Evolutionary conservation across 2,113 vertebrate species (phyloP).

Genomic region (Gobiocypris rarus): DNA sequence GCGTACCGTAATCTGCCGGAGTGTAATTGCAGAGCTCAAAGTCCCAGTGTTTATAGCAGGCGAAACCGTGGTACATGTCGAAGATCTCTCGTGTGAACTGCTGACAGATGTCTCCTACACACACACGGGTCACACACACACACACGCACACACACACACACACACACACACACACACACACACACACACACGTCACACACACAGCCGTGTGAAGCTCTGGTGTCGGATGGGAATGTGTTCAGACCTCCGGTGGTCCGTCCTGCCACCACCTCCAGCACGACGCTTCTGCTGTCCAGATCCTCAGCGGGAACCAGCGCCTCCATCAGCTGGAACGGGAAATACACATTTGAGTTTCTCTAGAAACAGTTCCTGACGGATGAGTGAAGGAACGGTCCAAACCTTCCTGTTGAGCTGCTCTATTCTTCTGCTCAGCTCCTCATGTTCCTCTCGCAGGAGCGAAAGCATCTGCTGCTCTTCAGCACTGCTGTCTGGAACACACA

Average conservation of each 20-base stretch:
- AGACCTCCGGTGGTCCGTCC: slow-evolving; percentile 96
- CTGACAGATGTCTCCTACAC: slow-evolving; percentile 93
- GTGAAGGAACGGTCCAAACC: not conserved
- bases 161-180: not conserved
- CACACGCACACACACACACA: not conserved
- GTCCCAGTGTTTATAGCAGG: slow-evolving; percentile 84
- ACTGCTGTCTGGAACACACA: slow-evolving; percentile 56
- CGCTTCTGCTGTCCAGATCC: slow-evolving; percentile 79
- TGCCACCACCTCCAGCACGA: slow-evolving; percentile 88
- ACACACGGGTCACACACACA: not conserved
- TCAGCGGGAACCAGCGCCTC: slow-evolving; percentile 81
- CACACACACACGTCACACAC: not conserved
- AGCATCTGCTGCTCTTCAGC: slow-evolving; percentile 83
- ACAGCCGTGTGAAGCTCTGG: not conserved
- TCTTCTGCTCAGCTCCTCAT: slow-evolving; percentile 72
- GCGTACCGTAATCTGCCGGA: slow-evolving; percentile 84
- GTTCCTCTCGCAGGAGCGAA: slow-evolving; percentile 85
- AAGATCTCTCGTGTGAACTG: slow-evolving; percentile 94
- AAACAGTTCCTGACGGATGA: not conserved
- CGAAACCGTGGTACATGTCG: slow-evolving; percentile 91
- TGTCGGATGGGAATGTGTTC: slow-evolving; percentile 18
- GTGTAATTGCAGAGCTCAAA: slow-evolving; percentile 88
- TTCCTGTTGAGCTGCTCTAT: slow-evolving; percentile 78
- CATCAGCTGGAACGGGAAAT: slow-evolving; percentile 76
- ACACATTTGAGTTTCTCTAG: not conserved